Base-by-base conservation (phyloP, 2,797 vertebrate species). In the Lindbergichthys nudifrons region DNA sequence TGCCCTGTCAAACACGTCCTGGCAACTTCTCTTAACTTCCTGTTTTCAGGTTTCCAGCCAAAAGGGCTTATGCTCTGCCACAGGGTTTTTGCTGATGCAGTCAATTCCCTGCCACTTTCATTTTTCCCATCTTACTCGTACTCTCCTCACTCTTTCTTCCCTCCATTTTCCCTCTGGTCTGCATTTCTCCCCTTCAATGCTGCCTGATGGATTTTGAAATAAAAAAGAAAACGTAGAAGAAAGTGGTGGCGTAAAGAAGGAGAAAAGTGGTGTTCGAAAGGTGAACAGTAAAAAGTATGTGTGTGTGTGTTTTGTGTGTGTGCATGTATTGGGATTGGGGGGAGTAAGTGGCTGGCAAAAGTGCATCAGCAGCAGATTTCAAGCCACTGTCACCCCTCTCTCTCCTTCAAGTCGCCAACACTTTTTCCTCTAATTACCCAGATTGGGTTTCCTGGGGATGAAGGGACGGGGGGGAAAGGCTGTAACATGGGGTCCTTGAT, bases 371-470 rank as follows among this genome's bases (percentile, higher is more conserved):
- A 90, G 91, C 94, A 92, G 64, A 86, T 92, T 90, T 88, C 51
- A 42, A 90, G 69, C 76, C 80, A 72, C 87, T 77, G 57, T 82
- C 83, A 68, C 73, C 53, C 80, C 81, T 82, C 43, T 69, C 51
- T 66, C 76, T 56, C 70, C 70, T 81, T 80, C 86, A 87, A 88
- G 82, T 91, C 87, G 90, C 88, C 52, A 79, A 84, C 82, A 77
- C 89, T 84, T 88, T 92, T 89, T 89, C 85, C 91, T 94, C 89
- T 94, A 94, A 95, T 95, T 94, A 94, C 88, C 92, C 85, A 88
- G 94, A 96, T 95, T 95, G 94, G 92, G 92, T 94, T 93, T 96
- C 90, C 90, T 85, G 63, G 71, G 83, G 77, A 83, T 89, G 80
- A 81, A 75, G 81, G 78, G 53, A 79, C 13, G 5, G 71, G 67